phyloP scores from a whole-genome alignment of 2,797 vertebrate genomes.

The Gorsachius magnificus region DNA sequence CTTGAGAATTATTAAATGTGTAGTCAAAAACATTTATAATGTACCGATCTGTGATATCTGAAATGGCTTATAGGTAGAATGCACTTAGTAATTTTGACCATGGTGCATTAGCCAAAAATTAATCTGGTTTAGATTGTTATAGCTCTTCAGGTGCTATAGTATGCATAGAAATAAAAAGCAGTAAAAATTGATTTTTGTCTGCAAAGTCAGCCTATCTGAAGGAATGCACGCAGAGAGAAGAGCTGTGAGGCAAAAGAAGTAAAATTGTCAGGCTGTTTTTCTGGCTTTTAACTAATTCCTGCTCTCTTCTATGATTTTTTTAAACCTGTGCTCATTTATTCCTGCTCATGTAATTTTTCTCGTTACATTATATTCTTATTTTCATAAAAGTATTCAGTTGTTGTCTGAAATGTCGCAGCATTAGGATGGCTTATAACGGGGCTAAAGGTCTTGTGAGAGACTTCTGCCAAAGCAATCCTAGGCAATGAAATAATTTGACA shows the following conservation, averaged over 20 bases:
- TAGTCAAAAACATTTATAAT: not conserved
- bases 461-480: not conserved
- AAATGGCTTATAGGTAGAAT: not conserved
- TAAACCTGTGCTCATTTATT: not conserved
- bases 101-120: not conserved
- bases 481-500: not conserved
- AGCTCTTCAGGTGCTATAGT: not conserved
- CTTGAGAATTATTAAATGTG: not conserved
- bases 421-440: not conserved
- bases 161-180: not conserved
- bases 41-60: not conserved
- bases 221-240: not conserved
- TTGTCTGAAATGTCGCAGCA: not conserved
- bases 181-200: slow-evolving; percentile 2
- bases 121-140: not conserved
- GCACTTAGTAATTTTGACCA: not conserved
- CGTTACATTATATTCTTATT: not conserved
- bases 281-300: not conserved
- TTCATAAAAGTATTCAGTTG: not conserved
- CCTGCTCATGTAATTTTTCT: not conserved
- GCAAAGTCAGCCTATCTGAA: not conserved
- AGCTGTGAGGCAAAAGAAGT: not conserved
- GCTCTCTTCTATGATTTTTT: not conserved
- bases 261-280: not conserved
- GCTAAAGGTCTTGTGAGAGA: not conserved